Base-by-base conservation (phyloP, 2,797 vertebrate species). In the Monodelphis domestica region DNA sequence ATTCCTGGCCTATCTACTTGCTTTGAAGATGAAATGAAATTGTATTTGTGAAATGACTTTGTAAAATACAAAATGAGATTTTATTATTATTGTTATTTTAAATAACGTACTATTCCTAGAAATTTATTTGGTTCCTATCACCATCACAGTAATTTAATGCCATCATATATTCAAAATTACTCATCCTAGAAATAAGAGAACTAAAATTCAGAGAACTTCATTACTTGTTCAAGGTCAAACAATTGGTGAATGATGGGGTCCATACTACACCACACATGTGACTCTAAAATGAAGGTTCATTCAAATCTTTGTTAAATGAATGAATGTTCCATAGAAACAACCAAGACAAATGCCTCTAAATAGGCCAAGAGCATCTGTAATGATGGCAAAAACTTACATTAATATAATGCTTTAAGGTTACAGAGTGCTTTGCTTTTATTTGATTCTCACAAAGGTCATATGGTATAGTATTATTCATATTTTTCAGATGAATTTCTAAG, bases 171-270 rank as follows among this genome's bases (percentile, higher is more conserved):
- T 84, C 70, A 90, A 33, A 59, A 94, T 89, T 90, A 45, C 11
- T 84, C 9, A 38, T 89, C 84, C 17, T 56, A 24, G 45, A 93
- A 38, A 53, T 53, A 38, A 96, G 51, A 93, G 94, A 90, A 90
- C n/a, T 45, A 12, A 95, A 33, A 53, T 14, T 87, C 5, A 14
- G 29, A 55, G 55, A 94, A 91, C 30, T 15, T 89, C 52, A 50
- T 0, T 45, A 53, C 92, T 96, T 96, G 54, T 93, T 90, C 50
- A 84, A 59, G 29, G 17, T 91, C 93, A 91, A 21, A 94, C 15
- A 51, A 26, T 10, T 53, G 38, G 54, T 55, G 45, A 89, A 3
- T 29, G 6, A 21, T 54, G 24, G n/a, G 53, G 6, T 38, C 90
- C 89, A 90, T 52, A 90, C 78, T 78, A 63, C 92, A 70, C 21